Evolutionary conservation across 37 sponge, comb jelly and placozoan genomes (phyloP), one percentile per base, ranked within the genome.

Genomic region (Theonella swinhoei): DNA sequence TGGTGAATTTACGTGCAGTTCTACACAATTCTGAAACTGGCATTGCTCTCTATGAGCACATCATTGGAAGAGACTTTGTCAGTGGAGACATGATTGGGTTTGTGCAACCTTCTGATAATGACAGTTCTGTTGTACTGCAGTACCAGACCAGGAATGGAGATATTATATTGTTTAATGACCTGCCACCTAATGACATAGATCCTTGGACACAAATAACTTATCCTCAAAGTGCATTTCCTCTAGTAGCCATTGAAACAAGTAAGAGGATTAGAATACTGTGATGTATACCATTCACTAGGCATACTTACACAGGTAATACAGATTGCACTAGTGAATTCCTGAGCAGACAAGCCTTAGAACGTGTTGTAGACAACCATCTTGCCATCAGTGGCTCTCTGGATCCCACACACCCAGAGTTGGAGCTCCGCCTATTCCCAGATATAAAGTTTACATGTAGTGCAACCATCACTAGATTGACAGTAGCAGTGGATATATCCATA

Each of bases 381-480:
- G 54, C 11, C 34, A 32, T 68, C 33, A 1, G 33, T 68, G 69
- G 69, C 30, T n/a, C n/a, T n/a, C n/a, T n/a, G n/a, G n/a, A n/a
- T n/a, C n/a, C n/a, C n/a, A n/a, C n/a, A n/a, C n/a, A n/a, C n/a
- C n/a, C n/a, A n/a, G n/a, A n/a, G n/a, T n/a, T n/a, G n/a, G n/a
- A n/a, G n/a, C 69, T 8, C 20, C 30, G 30, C 33, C 35, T 76
- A 31, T 29, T 76, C 34, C 76, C 76, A 3, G 28, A 25, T 30
- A 59, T 76, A 61, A 76, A 30, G 33, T 60, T 76, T 14, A 54
- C 76, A 22, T 76, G 76, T 54, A 76, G n/a, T 76, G 76, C 47
- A 17, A 76, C 62, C 33, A 25, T 76, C 31, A 33, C 14, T 11
- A 22, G 5, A 20, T 58, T 42, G 62, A 29, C 61, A 2, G 58